Evolutionary conservation across 1,140 invertebrate genomes (phyloP).

Genomic region (Glossosoma conforme): DNA sequence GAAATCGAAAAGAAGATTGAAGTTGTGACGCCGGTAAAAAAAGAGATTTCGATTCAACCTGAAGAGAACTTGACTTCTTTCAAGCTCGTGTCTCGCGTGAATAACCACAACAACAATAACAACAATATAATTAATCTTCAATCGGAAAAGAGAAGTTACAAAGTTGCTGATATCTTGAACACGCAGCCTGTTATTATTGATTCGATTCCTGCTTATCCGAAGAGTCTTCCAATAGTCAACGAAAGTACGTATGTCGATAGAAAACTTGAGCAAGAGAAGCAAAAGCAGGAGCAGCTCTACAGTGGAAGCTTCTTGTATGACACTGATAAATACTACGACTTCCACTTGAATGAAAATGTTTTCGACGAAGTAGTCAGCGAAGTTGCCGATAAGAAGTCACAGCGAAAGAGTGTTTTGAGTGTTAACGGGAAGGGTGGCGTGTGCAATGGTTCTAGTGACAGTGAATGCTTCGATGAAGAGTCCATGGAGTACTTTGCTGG

Average conservation of each 20-base stretch:
- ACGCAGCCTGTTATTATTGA: slow-evolving; percentile 16
- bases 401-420: slow-evolving; percentile 33
- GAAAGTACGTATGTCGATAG: slow-evolving; percentile 65
- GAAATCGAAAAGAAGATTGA: slow-evolving; percentile 18
- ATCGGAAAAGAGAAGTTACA: slow-evolving; percentile 38
- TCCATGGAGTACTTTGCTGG: slow-evolving; percentile 74
- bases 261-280: slow-evolving; percentile 50
- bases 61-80: slow-evolving; percentile 45
- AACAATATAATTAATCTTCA: too few species aligned
- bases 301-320: slow-evolving; percentile 57
- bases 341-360: slow-evolving; percentile 74
- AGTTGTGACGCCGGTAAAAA: slow-evolving; percentile 16
- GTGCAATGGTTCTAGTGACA: slow-evolving; percentile 38
- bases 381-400: slow-evolving; percentile 35
- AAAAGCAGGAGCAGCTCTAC: slow-evolving; percentile 48
- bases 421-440: slow-evolving; percentile 36
- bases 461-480: slow-evolving; percentile 44
- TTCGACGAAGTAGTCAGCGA: slow-evolving; percentile 48
- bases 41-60: slow-evolving; percentile 18
- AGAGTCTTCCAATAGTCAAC: slow-evolving; percentile 48
- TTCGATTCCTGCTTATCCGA: slow-evolving; percentile 6
- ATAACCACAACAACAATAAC: too few species aligned
- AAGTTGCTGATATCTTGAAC: slow-evolving; percentile 31
- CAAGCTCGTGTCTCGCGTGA: slow-evolving; percentile 47
- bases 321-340: slow-evolving; percentile 73